Evolutionary conservation across 2,888 invertebrate genomes (phyloP), one percentile per base, ranked within the genome.

Genomic region (Acrobasis suavella): DNA sequence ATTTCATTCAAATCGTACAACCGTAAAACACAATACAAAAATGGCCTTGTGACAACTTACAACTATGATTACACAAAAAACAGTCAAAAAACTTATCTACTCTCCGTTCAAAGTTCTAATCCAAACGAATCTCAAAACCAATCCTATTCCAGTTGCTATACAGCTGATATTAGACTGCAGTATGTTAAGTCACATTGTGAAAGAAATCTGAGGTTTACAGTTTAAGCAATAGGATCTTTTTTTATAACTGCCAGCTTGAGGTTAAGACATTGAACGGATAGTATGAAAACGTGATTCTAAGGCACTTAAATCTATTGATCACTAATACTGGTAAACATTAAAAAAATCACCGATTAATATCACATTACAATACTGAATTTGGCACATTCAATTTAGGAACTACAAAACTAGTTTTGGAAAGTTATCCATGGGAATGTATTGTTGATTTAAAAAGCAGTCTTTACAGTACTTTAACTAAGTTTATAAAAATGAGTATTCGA

Each of bases 31-130:
- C 78, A 80, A 82, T 89, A 91, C 85, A 91, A 84, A 85, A 90
- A 89, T 91, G 91, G 91, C 91, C 91, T 68, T 83, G 89, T 89
- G 88, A 81, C 78, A 81, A 80, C 76, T 76, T 52, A 62, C 10
- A 49, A 72, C 71, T 74, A 71, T 72, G n/a, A 63, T 63, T 68
- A 66, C 63, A 69, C 64, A 68, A 65, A 73, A 65, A 62, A 61
- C 51, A 60, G 60, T 52, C 32, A 10, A 52, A n/a, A 67, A 63
- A 62, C 72, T 76, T 76, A 77, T 54, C 67, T 63, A 64, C 72
- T 75, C 32, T 32, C 32, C 32, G 32, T 32, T 7, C 8, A 32
- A 32, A 32, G 32, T 32, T 32, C 8, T 5, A 32, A 8, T 32
- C 32, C 8, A 6, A 32, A 32, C 2, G 8, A 32, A 32, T 7